These are phyloP conservation scores for Sanderia malayensis DNA, from an alignment of 30 jellyfish, hydroid and myxozoan species.

Conservation along the genomic window DNA sequence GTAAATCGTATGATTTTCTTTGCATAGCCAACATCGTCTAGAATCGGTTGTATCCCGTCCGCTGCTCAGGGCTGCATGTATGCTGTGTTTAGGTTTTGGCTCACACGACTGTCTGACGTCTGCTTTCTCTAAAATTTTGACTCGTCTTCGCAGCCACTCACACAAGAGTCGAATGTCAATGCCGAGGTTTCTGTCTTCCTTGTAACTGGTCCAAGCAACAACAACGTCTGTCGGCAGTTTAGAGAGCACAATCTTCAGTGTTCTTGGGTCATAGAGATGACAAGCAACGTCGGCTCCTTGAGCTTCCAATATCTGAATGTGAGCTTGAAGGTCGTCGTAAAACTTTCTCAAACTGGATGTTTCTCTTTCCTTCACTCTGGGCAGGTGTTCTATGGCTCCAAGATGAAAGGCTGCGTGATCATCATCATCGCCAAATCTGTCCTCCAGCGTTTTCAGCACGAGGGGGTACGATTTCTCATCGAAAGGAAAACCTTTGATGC, in stretches of 20 bases:
- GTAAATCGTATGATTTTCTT: constrained; percentile 35
- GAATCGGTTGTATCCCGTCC: constrained; percentile 13
- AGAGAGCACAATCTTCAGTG: no score
- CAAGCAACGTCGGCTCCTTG: no score
- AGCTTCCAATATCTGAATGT: constrained; percentile 34
- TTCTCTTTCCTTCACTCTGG: constrained; percentile 39
- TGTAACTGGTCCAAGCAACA: no score
- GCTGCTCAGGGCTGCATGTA: constrained; percentile 18
- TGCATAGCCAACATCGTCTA: constrained; percentile 25
- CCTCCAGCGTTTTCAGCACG: constrained; percentile 16
- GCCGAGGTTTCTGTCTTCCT: no score
- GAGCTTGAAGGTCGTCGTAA: no score
- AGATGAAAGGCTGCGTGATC: constrained; percentile 45
- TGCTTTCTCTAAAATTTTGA: constrained; percentile 38
- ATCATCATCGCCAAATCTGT: constrained; percentile 22
- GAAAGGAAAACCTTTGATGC: constrained; percentile 26
- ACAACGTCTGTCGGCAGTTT: no score
- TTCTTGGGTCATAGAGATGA: no score
- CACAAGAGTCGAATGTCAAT: no score
- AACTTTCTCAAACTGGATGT: constrained; percentile 37
- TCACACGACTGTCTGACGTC: constrained; percentile 30
- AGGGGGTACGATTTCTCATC: constrained; percentile 27
- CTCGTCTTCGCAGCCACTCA: no score
- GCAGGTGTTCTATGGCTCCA: constrained; percentile 31
- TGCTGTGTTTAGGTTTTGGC: constrained; percentile 16